phyloP scores from a whole-genome alignment of 64 coral and sea anemone genomes.

The Montipora efflorescens region DNA sequence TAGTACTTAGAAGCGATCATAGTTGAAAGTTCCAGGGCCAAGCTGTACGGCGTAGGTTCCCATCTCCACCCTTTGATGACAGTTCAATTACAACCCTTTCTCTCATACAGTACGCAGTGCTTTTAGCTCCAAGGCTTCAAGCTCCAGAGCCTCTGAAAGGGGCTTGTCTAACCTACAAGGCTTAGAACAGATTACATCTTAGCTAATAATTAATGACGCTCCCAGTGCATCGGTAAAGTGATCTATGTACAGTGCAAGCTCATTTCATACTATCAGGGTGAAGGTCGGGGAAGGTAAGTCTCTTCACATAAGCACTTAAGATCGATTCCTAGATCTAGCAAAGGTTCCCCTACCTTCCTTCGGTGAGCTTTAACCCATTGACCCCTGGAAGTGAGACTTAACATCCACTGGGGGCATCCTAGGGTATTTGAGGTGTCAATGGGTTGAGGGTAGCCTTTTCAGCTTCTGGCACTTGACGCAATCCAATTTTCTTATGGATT shows the following conservation, averaged over 20 bases:
- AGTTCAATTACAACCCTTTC: slow-evolving; percentile 46
- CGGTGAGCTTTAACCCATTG: slow-evolving; percentile 33
- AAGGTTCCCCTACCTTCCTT: slow-evolving; percentile 46
- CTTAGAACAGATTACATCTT: slow-evolving; percentile 17
- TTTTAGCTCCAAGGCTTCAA: slow-evolving; percentile 54
- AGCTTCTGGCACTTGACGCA: slow-evolving; percentile 36
- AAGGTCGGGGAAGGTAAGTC: slow-evolving; percentile 6
- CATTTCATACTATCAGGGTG: slow-evolving; percentile 21
- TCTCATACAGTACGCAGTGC: slow-evolving; percentile 16
- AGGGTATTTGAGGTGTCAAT: no score
- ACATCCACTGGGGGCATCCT: no score
- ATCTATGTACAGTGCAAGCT: slow-evolving; percentile 30
- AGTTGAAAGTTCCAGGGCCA: slow-evolving; percentile 49
- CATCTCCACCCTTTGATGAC: background rate
- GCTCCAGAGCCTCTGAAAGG: slow-evolving; percentile 41
- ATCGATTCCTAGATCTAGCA: slow-evolving; percentile 64
- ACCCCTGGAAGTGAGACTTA: no score
- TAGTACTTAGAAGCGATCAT: slow-evolving; percentile 57
- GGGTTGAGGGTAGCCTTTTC: slow-evolving; percentile 24
- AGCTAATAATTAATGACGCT: background rate
- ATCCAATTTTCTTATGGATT: slow-evolving; percentile 41
- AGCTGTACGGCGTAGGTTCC: background rate
- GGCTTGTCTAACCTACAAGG: slow-evolving; percentile 53
- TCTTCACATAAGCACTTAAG: slow-evolving; percentile 50
- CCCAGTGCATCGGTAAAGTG: slow-evolving; percentile 55